A percentile compares a stretch with the other conserved stretches of the same genome.
phyloP scores from a whole-genome alignment of 2,888 invertebrate genomes.

The Cephus rjabovi region DNA sequence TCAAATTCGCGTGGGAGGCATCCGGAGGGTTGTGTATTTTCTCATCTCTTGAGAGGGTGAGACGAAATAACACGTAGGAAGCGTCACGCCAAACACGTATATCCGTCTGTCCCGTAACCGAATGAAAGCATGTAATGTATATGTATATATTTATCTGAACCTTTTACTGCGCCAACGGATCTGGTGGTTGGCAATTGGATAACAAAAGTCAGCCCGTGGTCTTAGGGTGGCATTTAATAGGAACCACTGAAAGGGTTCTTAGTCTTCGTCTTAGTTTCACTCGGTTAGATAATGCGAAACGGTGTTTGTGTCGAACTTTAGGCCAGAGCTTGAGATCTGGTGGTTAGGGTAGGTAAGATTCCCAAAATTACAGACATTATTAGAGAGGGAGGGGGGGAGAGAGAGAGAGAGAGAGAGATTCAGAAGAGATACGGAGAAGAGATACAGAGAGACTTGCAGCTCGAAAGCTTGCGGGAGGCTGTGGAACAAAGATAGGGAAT shows the following conservation, averaged over 20 bases:
- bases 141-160: not conserved
- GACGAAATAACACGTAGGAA: not conserved
- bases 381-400: not conserved
- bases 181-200: not conserved
- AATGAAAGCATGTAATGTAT: not conserved
- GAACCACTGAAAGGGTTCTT: conserved; percentile 15
- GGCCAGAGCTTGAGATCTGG: conserved; percentile 7
- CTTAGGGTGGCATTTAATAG: conserved; percentile 9
- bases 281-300: conserved; percentile 51
- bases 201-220: not conserved
- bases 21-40: not conserved
- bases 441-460: not conserved
- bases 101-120: not conserved
- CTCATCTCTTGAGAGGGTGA: not conserved
- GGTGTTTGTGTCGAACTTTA: conserved; percentile 36
- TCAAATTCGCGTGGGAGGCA: not conserved
- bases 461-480: not conserved
- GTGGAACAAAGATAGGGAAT: not conserved
- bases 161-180: not conserved
- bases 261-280: conserved; percentile 23
- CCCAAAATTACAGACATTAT: conserved; percentile 46
- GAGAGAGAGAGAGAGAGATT: not conserved
- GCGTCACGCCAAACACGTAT: not conserved
- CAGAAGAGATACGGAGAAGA: not conserved
- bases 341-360: conserved; percentile 31